Percentiles rank a stretch among this genome's conserved stretches.
These are phyloP conservation scores for Folsomia manolachei DNA, from an alignment of 2,888 invertebrate genomes.

Conservation along the genomic window DNA sequence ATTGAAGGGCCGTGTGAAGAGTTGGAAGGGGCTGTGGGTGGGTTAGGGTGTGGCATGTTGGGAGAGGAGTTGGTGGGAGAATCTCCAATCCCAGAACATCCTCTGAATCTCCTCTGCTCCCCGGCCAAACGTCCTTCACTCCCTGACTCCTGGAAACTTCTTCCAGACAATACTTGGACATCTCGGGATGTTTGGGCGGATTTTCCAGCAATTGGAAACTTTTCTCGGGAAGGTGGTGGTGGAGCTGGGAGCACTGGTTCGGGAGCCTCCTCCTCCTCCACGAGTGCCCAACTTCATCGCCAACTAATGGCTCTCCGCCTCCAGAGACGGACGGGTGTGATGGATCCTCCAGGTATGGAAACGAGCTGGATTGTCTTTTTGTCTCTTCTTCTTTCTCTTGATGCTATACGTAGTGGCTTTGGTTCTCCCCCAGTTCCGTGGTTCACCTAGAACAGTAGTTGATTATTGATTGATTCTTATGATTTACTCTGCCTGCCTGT, in stretches of 20 bases:
- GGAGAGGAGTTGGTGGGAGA: constrained; percentile 32
- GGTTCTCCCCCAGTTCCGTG: background rate
- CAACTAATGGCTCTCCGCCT: constrained; percentile 49
- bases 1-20: constrained; percentile 17
- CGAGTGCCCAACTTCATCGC: constrained; percentile 43
- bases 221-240: background rate
- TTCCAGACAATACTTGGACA: constrained; percentile 34
- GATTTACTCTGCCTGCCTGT: no score
- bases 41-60: constrained; percentile 29
- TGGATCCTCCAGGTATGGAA: constrained; percentile 47
- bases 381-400: background rate
- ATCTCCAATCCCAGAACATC: constrained; percentile 35
- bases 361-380: no score
- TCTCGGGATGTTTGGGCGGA: constrained; percentile 13
- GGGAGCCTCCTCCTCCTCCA: background rate
- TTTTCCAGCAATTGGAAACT: constrained; percentile 10
- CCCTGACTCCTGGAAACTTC: constrained; percentile 45
- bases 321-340: constrained; percentile 43
- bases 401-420: background rate
- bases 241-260: background rate
- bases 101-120: constrained; percentile 43
- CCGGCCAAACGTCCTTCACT: constrained; percentile 47
- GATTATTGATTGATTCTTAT: background rate
- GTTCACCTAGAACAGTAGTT: no score
- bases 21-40: constrained; percentile 31